Percentiles rank a stretch among this genome's conserved stretches.
These are phyloP conservation scores for Hemibagrus wyckioides DNA, from an alignment of 2,113 vertebrate genomes.

Conservation along the genomic window DNA sequence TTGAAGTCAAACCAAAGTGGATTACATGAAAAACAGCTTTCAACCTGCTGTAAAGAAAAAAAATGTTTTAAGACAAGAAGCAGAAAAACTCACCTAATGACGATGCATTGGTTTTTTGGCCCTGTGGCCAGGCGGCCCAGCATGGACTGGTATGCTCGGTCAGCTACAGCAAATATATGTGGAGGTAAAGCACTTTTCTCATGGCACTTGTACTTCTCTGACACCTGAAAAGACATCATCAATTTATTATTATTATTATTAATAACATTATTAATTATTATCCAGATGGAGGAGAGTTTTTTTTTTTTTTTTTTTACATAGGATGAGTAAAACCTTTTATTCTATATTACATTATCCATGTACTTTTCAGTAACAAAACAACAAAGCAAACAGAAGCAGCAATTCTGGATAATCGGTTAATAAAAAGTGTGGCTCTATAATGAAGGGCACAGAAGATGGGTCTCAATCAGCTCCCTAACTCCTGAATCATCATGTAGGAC, in stretches of 20 bases:
- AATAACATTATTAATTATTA: neutral
- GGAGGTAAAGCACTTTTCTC: slow-evolving; percentile 61
- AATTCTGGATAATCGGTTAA: neutral
- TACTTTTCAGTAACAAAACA: neutral
- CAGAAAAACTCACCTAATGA: slow-evolving; percentile 68
- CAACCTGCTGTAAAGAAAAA: neutral
- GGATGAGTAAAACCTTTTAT: too few species aligned
- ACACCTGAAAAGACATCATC: slow-evolving; percentile 57
- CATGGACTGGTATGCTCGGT: slow-evolving; percentile 69
- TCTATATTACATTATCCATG: neutral
- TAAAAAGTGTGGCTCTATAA: neutral
- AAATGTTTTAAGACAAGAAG: neutral
- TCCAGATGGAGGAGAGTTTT: neutral
- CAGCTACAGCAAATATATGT: slow-evolving; percentile 73
- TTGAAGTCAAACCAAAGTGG: neutral
- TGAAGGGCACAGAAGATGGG: neutral
- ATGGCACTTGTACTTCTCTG: slow-evolving; percentile 64
- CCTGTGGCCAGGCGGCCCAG: slow-evolving; percentile 53
- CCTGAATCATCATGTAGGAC: too few species aligned
- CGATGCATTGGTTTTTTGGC: slow-evolving; percentile 68
- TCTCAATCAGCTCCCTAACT: too few species aligned
- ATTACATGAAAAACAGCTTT: neutral
- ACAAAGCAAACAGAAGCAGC: neutral
- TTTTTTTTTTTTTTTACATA: too few species aligned
- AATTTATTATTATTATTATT: neutral